Percentiles rank a stretch among this genome's conserved stretches.
These are phyloP conservation scores for Lophius piscatorius DNA, from an alignment of 2,113 vertebrate genomes.

Conservation along the genomic window DNA sequence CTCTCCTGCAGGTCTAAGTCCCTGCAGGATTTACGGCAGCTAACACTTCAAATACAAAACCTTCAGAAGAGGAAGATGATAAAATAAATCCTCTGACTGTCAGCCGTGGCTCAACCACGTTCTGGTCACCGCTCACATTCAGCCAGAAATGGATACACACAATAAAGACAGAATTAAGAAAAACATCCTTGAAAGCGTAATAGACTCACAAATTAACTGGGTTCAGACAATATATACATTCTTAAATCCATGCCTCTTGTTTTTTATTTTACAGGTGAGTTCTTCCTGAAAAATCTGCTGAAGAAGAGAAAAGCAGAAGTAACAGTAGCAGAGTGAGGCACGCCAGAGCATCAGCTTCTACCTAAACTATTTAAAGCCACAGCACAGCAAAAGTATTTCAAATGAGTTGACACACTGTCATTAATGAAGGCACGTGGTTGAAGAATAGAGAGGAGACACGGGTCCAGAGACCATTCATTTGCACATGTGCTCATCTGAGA, in stretches of 20 bases:
- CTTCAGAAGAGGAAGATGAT: too few species aligned
- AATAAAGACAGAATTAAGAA: background rate
- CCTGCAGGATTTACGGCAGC: too few species aligned
- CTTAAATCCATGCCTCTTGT: background rate
- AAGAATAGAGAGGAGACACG: background rate
- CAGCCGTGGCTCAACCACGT: too few species aligned
- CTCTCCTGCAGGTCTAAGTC: too few species aligned
- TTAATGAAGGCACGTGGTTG: background rate
- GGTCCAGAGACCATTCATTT: background rate
- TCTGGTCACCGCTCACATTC: background rate
- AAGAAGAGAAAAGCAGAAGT: constrained; percentile 84
- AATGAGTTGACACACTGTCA: background rate
- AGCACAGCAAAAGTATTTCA: background rate
- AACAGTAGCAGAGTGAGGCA: constrained; percentile 34
- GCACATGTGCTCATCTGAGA: background rate
- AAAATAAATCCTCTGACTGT: too few species aligned
- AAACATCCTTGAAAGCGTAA: background rate
- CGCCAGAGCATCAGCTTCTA: background rate
- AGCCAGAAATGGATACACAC: too few species aligned
- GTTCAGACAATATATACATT: background rate
- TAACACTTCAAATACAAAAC: too few species aligned
- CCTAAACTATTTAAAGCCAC: background rate
- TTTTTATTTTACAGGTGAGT: constrained; percentile 85
- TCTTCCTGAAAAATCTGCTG: constrained; percentile 96
- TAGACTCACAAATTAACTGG: background rate